A percentile compares a stretch with the other conserved stretches of the same genome.
These are phyloP conservation scores for Neofelis nebulosa DNA, from an alignment of 2,113 vertebrate genomes.

Conservation along the genomic window DNA sequence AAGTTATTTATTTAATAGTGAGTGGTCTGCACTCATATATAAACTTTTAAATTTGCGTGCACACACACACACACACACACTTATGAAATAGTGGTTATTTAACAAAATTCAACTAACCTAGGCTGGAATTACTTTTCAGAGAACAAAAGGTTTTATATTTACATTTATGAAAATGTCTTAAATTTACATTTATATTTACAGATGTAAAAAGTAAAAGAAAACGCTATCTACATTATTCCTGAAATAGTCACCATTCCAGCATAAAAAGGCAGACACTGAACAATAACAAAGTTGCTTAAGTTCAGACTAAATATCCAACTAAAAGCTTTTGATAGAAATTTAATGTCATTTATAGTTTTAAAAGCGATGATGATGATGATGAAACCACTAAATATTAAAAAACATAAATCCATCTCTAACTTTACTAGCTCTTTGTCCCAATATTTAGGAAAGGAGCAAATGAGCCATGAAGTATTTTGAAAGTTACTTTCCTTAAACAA, in stretches of 20 bases:
- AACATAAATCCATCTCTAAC: neutral
- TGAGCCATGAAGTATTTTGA: neutral
- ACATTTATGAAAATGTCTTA: constrained; percentile 13
- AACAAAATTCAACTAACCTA: constrained; percentile 39
- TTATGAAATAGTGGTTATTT: neutral
- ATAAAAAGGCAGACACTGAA: neutral
- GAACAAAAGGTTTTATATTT: constrained; percentile 3
- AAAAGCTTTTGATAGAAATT: constrained; percentile 1
- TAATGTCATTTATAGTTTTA: neutral
- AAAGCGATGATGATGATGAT: neutral
- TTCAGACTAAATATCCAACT: neutral
- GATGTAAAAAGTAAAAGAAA: neutral
- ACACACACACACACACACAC: neutral
- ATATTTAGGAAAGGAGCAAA: constrained; percentile 29
- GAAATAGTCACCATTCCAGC: neutral
- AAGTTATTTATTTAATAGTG: constrained; percentile 17
- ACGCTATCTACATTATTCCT: neutral
- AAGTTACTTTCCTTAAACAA: constrained; percentile 22
- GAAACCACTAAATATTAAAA: neutral
- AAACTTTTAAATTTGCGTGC: constrained; percentile 20
- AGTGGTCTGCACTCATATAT: neutral
- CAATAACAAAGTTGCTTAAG: constrained; percentile 2
- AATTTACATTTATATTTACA: neutral
- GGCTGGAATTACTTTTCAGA: constrained; percentile 36
- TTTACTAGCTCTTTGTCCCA: neutral